Conservation (phyloP, 2,797 vertebrate species). For the Cetoscarus ocellatus region DNA sequence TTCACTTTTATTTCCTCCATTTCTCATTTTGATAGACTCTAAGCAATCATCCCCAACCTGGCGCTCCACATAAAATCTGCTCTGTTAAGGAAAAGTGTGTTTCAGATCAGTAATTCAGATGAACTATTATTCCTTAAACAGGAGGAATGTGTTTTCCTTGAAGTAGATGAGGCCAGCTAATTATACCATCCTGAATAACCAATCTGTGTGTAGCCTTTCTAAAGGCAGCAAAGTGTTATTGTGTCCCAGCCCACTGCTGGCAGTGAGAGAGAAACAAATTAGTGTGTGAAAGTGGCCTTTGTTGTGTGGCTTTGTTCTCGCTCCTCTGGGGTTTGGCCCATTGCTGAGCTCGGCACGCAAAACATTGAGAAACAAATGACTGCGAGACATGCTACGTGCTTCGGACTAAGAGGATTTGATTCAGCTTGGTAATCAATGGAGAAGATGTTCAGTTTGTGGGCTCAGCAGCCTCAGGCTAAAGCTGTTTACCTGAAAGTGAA, state of each 20-base stretch:
- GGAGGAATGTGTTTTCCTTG: slow-evolving; percentile 13
- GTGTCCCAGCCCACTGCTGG: slow-evolving; percentile 38
- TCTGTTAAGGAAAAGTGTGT: slow-evolving; percentile 29
- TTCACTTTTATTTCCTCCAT: slow-evolving; percentile 30
- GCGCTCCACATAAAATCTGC: slow-evolving; percentile 33
- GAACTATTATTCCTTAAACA: slow-evolving; percentile 44
- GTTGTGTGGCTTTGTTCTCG: slow-evolving; percentile 48
- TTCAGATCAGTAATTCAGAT: slow-evolving; percentile 48
- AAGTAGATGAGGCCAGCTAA: slow-evolving; percentile 50
- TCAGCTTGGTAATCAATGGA: slow-evolving; percentile 42
- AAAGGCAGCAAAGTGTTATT: slow-evolving; percentile 51
- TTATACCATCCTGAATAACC: slow-evolving; percentile 58
- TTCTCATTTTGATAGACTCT: slow-evolving; percentile 38
- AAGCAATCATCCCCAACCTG: slow-evolving; percentile 19
- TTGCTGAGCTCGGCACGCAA: slow-evolving; percentile 48
- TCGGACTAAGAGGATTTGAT: slow-evolving; percentile 56
- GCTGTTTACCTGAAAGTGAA: slow-evolving; percentile 10
- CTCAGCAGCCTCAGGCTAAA: slow-evolving; percentile 20
- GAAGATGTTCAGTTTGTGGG: slow-evolving; percentile 24
- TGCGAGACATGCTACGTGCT: slow-evolving; percentile 44
- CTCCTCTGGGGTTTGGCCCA: slow-evolving; percentile 50
- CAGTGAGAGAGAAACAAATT: slow-evolving; percentile 65
- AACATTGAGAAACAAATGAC: slow-evolving; percentile 51
- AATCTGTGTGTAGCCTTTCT: slow-evolving; percentile 38
- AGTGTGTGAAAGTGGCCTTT: slow-evolving; percentile 63